Evolutionary conservation across 2,797 vertebrate species (phyloP).

Genomic region (Betta splendens): DNA sequence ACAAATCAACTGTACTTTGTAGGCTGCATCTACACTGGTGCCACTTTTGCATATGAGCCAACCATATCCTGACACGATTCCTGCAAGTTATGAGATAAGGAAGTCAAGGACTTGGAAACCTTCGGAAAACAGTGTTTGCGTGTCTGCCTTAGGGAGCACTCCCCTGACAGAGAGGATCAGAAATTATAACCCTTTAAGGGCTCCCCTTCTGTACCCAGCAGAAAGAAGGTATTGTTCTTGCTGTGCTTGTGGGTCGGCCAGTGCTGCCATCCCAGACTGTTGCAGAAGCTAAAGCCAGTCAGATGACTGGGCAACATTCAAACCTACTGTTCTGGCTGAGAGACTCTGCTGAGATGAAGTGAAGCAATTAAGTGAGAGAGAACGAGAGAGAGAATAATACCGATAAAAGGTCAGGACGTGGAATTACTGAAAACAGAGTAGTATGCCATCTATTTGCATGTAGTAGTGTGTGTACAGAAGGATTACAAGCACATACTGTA

Average conservation of each 20-base stretch:
- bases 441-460: neutral
- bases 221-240: conserved; percentile 72
- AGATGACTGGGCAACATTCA: conserved; percentile 71
- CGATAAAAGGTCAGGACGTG: conserved; percentile 13
- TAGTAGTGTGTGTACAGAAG: neutral
- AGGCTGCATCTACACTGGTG: neutral
- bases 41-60: neutral
- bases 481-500: too few species aligned
- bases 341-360: conserved; percentile 45
- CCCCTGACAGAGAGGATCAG: conserved; percentile 45
- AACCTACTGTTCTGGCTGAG: conserved; percentile 45
- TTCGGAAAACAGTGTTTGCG: conserved; percentile 14
- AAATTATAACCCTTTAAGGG: conserved; percentile 46
- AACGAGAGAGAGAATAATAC: neutral
- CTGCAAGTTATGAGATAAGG: conserved; percentile 13
- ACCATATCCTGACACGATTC: neutral
- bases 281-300: conserved; percentile 64
- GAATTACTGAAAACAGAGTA: conserved; percentile 1
- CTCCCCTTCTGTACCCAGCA: conserved; percentile 50
- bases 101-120: conserved; percentile 12
- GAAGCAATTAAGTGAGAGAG: conserved; percentile 4
- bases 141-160: conserved; percentile 36
- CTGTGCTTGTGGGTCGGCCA: conserved; percentile 38
- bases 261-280: conserved; percentile 50
- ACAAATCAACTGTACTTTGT: conserved; percentile 3